Conservation (phyloP, 2,113 vertebrate species). For the Hassar affinis region DNA sequence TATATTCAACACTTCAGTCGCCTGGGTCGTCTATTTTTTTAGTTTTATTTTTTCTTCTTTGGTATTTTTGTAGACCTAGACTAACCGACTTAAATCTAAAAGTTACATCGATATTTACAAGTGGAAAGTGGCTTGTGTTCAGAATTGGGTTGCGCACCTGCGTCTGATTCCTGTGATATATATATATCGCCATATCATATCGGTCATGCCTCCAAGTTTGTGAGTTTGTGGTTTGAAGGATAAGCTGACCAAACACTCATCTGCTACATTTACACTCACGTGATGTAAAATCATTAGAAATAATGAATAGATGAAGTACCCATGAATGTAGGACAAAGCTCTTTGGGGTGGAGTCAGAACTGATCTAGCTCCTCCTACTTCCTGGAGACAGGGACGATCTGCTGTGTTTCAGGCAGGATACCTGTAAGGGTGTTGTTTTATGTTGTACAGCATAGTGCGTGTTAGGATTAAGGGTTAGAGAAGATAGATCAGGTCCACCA, state of each 20-base stretch:
- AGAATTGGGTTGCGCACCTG: not conserved
- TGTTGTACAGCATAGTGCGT: not conserved
- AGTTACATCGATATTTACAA: not conserved
- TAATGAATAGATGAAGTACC: not conserved
- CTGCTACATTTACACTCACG: not conserved
- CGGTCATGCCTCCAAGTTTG: not conserved
- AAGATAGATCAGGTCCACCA: not conserved
- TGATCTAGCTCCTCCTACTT: not conserved
- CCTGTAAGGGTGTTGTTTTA: not conserved
- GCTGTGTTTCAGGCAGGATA: not conserved
- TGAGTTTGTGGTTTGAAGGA: not conserved
- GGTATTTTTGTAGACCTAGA: not conserved
- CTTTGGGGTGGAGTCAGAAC: not conserved
- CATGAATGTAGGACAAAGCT: not conserved
- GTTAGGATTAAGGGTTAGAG: not conserved
- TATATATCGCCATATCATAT: no score
- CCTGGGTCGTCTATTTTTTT: not conserved
- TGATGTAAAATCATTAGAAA: not conserved
- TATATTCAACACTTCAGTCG: not conserved
- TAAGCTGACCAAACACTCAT: not conserved
- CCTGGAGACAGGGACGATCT: not conserved
- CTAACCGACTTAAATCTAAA: not conserved
- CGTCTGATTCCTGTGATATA: not conserved
- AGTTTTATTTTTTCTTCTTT: not conserved
- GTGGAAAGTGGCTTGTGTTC: not conserved